phyloP scores from a whole-genome alignment of 2,888 invertebrate genomes.

The Osmoderma eremita region DNA sequence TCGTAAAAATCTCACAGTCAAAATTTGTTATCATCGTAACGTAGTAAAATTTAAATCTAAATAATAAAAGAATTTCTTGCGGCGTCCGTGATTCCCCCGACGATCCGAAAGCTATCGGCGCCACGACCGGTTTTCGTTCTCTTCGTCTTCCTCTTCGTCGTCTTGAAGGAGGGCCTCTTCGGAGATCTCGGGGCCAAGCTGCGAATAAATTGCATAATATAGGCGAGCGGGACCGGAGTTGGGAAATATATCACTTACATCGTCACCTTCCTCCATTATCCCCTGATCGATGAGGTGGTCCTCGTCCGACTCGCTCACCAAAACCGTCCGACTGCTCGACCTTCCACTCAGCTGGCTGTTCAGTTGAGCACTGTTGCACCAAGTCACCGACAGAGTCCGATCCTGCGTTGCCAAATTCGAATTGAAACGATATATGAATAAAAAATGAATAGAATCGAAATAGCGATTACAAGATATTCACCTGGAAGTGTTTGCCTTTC shows the following conservation, averaged over 20 bases:
- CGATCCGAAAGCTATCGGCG: constrained; percentile 73
- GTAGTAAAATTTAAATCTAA: too few relatives aligned
- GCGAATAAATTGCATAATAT: constrained; percentile 28
- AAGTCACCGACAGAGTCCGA: constrained; percentile 62
- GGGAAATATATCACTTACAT: constrained; percentile 32
- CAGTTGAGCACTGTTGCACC: constrained; percentile 57
- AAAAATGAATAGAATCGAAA: not conserved
- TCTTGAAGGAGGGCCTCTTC: constrained; percentile 80
- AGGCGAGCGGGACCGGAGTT: not conserved
- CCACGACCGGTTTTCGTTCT: constrained; percentile 88
- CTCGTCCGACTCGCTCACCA: constrained; percentile 62
- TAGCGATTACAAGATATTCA: constrained; percentile 56
- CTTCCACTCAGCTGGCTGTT: constrained; percentile 56
- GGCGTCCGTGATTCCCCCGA: not conserved
- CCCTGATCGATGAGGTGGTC: constrained; percentile 62
- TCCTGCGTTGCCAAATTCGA: constrained; percentile 51
- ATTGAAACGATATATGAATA: not conserved
- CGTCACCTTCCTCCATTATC: constrained; percentile 41
- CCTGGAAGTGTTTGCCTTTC: constrained; percentile 81
- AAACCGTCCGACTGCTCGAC: constrained; percentile 54
- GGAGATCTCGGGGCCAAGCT: constrained; percentile 63
- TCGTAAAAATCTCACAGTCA: constrained; percentile 29
- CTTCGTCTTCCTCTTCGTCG: constrained; percentile 89
- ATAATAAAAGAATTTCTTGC: too few relatives aligned
- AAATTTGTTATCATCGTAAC: not conserved